Evolutionary conservation across 2,888 invertebrate species (phyloP), one percentile per base, ranked within the genome.

Genomic region (Leuctra nigra): DNA sequence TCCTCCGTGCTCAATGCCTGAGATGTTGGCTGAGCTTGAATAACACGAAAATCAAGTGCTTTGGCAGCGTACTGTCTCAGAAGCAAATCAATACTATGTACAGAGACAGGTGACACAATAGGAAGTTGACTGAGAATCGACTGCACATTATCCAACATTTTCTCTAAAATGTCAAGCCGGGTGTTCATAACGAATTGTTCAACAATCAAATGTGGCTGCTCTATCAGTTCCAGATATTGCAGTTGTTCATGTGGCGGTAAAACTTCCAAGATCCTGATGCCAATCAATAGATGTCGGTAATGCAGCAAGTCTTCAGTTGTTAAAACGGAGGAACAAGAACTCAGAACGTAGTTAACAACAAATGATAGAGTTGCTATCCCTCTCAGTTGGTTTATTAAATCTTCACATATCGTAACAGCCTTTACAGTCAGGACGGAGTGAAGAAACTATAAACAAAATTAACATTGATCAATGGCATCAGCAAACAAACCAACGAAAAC

Each of bases 121-220:
- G 59, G 57, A n/a, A 63, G 55, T 29, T 65, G 62, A 18, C 65
- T 55, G 16, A 72, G 58, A 58, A 68, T 66, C 1, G 75, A 72
- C 11, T 14, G 41, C 14, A 84, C 76, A 23, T 76, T 75, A n/a
- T 75, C 75, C 23, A 89, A 68, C 2, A 87, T 79, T 36, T 75
- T 75, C 0, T 78, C 75, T 6, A 90, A 72, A 53, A 77, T 74
- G 63, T 88, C 87, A 53, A 90, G 74, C 68, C 85, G 86, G 0
- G 83, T 85, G 67, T 93, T 92, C 91, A 94, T 92, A 11, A 94
- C 70, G 54, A 91, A 77, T 68, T 91, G 89, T 68, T 94, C 94
- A 7, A 93, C 75, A 66, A 94, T 84, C 2, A 87, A 71, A 38
- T 88, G 68, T 0, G 94, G 94, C 61, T 67, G 61, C 2, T 80